These are phyloP conservation scores for Lasius fuliginosus DNA, from an alignment of 2,888 invertebrate species.

Conservation along the genomic window DNA sequence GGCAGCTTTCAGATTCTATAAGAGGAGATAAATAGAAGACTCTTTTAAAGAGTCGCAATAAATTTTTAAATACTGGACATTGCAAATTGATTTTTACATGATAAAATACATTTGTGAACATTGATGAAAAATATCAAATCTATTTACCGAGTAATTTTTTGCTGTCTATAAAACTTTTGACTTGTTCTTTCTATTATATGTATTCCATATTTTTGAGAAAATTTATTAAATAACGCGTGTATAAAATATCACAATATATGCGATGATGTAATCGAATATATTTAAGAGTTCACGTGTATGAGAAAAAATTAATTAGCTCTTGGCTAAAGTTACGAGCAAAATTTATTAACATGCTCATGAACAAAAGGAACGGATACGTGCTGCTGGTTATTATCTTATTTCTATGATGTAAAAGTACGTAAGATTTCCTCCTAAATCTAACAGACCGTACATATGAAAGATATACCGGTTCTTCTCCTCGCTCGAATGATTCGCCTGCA, in stretches of 20 bases:
- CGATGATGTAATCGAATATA: too few relatives aligned
- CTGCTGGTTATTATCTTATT: background rate
- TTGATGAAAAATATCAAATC: background rate
- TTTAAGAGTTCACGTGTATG: background rate
- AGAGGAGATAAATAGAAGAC: background rate
- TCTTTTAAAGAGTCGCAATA: background rate
- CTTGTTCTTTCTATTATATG: background rate
- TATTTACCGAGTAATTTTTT: background rate
- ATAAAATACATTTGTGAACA: background rate
- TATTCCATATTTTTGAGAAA: background rate
- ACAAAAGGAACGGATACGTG: background rate
- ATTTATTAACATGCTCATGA: background rate
- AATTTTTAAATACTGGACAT: background rate
- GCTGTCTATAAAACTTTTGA: background rate
- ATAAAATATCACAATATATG: background rate
- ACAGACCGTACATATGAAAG: background rate
- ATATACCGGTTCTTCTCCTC: background rate
- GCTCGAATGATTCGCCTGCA: constrained; percentile 31
- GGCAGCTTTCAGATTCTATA: constrained; percentile 1
- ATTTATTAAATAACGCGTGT: background rate
- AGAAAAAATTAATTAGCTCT: background rate
- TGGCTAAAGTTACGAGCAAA: constrained; percentile 6
- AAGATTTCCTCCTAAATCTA: background rate
- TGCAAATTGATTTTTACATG: background rate
- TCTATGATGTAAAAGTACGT: background rate